These are phyloP conservation scores for Thrips palmi DNA, from an alignment of 1,140 invertebrate species.

Conservation along the genomic window DNA sequence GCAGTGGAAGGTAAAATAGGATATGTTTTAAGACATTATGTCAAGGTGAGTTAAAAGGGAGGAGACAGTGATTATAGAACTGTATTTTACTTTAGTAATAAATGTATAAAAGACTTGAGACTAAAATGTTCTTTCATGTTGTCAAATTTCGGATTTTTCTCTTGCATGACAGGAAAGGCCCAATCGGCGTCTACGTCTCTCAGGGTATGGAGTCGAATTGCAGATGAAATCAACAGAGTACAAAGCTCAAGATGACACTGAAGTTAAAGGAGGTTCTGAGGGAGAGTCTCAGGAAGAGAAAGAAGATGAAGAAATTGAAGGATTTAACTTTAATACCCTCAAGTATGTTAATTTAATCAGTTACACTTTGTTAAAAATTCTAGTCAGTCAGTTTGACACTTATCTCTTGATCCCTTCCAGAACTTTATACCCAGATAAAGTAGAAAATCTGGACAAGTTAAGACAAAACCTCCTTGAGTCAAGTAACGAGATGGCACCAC, in stretches of 20 bases:
- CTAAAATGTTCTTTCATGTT: not conserved
- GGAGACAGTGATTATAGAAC: not conserved
- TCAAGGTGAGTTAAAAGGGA: conserved; percentile 34
- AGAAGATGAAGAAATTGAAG: conserved; percentile 56
- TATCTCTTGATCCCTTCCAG: conserved; percentile 24
- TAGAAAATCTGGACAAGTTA: conserved; percentile 50
- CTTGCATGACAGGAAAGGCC: conserved; percentile 30
- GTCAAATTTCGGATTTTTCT: conserved; percentile 10
- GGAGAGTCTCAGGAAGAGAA: conserved; percentile 36
- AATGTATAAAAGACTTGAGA: too few relatives aligned
- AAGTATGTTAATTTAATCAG: conserved; percentile 32
- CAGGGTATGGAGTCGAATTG: conserved; percentile 95
- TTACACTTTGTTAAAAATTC: conserved; percentile 2
- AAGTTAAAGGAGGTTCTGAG: conserved; percentile 36
- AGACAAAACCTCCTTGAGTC: conserved; percentile 63
- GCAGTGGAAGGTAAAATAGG: conserved; percentile 51
- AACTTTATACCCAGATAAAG: conserved; percentile 51
- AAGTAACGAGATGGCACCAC: conserved; percentile 73
- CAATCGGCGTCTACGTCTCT: conserved; percentile 49
- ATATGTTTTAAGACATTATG: conserved; percentile 74
- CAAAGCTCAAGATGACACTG: conserved; percentile 91
- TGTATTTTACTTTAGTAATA: not conserved
- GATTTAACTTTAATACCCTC: conserved; percentile 70
- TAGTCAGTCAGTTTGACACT: not conserved
- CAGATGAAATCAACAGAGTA: conserved; percentile 99